Evolutionary conservation across 2,797 vertebrate species (phyloP), one percentile per base, ranked within the genome.

Genomic region (Rhabdomys pumilio): DNA sequence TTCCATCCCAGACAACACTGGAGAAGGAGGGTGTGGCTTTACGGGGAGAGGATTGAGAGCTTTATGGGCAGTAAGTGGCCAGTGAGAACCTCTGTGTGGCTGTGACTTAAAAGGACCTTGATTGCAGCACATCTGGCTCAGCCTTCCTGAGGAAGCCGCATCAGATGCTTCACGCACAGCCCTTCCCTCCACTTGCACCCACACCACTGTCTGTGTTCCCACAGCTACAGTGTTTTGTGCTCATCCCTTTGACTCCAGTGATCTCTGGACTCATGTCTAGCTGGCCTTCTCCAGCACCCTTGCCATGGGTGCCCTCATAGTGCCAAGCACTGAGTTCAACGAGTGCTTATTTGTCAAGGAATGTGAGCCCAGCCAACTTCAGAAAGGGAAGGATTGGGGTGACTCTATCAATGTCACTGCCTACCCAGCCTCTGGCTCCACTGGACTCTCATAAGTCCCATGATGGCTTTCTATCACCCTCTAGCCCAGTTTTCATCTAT

Each of bases 281-380:
- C 53, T 5, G 4, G 44, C 10, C 3, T 63, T 34, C 14, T 29
- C 6, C 19, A 67, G 31, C 76, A 55, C 19, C 69, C 38, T 88
- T 11, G 11, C 55, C 57, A 31, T 8, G 5, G 57, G 22, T 3
- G 3, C 22, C 24, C 55, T 61, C 14, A 29, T 14, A 38, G 22
- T 0, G 0, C 9, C 89, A 29, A 44, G 31, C 6, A 31, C 72
- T n/a, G 3, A n/a, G 82, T 26, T 29, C 31, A 8, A 15, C 8
- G 2, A 24, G 20, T 55, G 38, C 57, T 61, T 90, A 26, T 76
- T 67, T 59, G 19, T 8, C 55, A 31, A 41, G 11, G 31, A 31
- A 14, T 61, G 11, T 65, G 93, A 77, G 53, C 53, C 44, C 22
- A 12, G 75, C 15, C 44, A 38, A 29, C 17, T 31, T 89, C 34